Conservation (phyloP, 37 sponge, comb jelly and placozoan genomes). For the Cliona cf. orientalis region DNA sequence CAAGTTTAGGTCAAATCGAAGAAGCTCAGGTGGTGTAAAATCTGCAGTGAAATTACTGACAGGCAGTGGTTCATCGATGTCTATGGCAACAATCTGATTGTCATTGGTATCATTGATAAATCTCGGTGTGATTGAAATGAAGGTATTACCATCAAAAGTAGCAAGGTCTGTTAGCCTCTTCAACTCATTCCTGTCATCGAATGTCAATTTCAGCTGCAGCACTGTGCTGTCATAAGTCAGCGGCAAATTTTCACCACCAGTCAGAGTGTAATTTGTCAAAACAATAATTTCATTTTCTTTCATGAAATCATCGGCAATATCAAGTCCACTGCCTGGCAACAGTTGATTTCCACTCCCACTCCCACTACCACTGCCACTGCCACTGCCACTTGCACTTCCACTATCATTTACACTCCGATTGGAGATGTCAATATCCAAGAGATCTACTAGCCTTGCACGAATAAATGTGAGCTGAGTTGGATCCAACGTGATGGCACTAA, state of each 20-base stretch:
- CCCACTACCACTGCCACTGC: neutral
- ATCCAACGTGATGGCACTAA: conserved; percentile 66
- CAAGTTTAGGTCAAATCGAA: conserved; percentile 67
- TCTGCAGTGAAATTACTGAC: conserved; percentile 67
- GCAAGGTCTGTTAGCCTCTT: conserved; percentile 78
- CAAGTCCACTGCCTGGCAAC: too few species aligned
- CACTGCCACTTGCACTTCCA: conserved; percentile 14
- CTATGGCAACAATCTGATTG: conserved; percentile 65
- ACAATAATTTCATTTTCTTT: too few species aligned
- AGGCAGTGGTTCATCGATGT: conserved; percentile 34
- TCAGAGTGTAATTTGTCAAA: conserved; percentile 64
- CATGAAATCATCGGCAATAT: neutral
- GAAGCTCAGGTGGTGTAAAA: conserved; percentile 38
- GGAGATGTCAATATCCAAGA: neutral
- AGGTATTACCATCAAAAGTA: conserved; percentile 56
- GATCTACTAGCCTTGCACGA: neutral
- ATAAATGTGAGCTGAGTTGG: conserved; percentile 59
- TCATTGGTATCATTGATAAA: conserved; percentile 76
- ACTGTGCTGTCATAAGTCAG: conserved; percentile 40
- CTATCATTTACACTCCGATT: too few species aligned
- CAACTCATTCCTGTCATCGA: conserved; percentile 79
- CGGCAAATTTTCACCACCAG: conserved; percentile 79
- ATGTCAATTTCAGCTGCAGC: conserved; percentile 53
- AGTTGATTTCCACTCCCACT: conserved; percentile 19
- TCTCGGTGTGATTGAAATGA: conserved; percentile 35